Evolutionary conservation across 2,113 vertebrate genomes (phyloP).

Genomic region (Amphilophus citrinellus): DNA sequence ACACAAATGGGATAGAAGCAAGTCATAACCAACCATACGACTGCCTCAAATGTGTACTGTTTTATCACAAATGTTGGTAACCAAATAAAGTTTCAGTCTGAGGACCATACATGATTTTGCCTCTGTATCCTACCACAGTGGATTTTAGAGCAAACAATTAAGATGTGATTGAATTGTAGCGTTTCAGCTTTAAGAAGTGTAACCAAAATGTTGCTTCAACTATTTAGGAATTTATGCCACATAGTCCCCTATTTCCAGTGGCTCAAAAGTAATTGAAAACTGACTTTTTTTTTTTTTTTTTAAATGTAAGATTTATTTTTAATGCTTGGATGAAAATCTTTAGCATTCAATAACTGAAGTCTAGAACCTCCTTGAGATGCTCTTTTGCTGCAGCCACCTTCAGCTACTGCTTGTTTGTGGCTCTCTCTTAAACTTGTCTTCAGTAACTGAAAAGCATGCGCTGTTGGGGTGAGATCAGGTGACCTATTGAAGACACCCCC

Average conservation of each 20-base stretch:
- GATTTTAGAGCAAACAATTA: neutral
- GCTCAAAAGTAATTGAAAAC: neutral
- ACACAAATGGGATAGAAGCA: slow-evolving; percentile 42
- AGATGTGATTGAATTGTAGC: neutral
- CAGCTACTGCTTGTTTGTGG: no score
- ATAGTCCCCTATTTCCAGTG: neutral
- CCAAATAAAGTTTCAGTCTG: neutral
- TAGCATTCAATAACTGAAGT: neutral
- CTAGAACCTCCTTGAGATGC: neutral
- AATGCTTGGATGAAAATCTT: neutral
- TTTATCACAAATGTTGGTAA: slow-evolving; percentile 23
- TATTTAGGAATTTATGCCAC: neutral
- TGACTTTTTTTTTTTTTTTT: neutral
- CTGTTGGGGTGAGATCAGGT: no score
- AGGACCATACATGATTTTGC: neutral
- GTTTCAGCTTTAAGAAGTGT: neutral
- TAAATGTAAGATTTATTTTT: neutral
- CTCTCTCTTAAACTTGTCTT: no score
- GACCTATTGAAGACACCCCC: neutral
- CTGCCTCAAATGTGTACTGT: slow-evolving; percentile 28
- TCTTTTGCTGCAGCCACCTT: no score
- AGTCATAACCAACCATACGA: slow-evolving; percentile 33
- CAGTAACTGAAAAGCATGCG: no score
- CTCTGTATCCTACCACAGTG: neutral
- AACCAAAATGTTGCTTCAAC: neutral